Evolutionary conservation across 2,113 vertebrate genomes (phyloP).

Genomic region (Hypanus sabinus): DNA sequence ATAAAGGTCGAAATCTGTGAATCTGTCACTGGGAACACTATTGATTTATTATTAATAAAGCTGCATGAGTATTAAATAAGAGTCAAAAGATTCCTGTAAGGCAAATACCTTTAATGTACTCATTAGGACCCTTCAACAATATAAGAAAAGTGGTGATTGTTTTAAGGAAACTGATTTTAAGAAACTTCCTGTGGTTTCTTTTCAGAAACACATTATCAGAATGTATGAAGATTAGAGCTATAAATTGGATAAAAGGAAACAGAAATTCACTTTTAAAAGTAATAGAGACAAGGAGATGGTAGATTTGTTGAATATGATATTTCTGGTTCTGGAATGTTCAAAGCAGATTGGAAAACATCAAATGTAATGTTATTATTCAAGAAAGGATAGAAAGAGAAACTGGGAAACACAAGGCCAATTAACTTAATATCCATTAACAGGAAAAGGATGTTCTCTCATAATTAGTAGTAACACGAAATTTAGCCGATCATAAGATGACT

Average conservation of each 20-base stretch:
- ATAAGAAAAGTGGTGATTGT: background rate
- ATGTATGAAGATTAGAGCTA: background rate
- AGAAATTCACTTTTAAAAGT: background rate
- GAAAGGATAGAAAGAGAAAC: no score
- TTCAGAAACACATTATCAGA: background rate
- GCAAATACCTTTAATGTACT: background rate
- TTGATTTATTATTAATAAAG: background rate
- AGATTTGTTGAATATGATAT: no score
- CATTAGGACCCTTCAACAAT: background rate
- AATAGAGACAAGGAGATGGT: no score
- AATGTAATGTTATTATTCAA: no score
- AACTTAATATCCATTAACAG: no score
- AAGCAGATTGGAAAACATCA: no score
- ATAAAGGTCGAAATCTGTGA: background rate
- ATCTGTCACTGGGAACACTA: background rate
- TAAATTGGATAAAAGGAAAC: background rate
- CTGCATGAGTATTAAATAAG: background rate
- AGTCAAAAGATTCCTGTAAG: background rate
- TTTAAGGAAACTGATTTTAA: background rate
- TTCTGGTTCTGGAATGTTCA: no score
- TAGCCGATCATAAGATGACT: no score
- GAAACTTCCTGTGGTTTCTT: background rate
- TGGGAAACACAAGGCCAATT: no score
- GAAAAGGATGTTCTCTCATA: no score
- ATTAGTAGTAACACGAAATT: no score